Evolutionary conservation across 64 coral and sea anemone genomes (phyloP), one percentile per base, ranked within the genome.

Genomic region (Trachythela sp.): DNA sequence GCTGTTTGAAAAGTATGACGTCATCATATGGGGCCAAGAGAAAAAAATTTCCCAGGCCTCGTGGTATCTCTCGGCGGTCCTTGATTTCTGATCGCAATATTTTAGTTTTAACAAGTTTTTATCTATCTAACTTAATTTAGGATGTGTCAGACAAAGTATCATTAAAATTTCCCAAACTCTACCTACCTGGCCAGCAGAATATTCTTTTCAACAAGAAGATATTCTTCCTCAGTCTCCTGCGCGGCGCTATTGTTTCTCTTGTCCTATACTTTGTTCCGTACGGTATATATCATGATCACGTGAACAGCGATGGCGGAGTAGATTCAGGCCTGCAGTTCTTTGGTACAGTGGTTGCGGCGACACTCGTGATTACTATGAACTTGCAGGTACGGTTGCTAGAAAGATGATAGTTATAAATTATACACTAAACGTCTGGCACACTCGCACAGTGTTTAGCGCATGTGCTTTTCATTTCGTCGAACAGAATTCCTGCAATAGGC

Each of bases 201-300:
- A 88, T 94, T 51, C 36, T 99, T 32, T 99, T 99, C 84, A 99
- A 99, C 89, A 94, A 93, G 89, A 99, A 93, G 86, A 92, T 99
- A 13, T 99, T 99, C 84, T 77, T 87, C 26, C 67, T 94, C 17
- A 99, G 96, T 60, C 56, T 99, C 43, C 83, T 99, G 39, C 94
- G 93, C 64, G 96, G 96, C 11, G 91, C 93, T 5, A 71, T 99
- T 20, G 94, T 91, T 0, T 99, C 96, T 2, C 14, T 99, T 29
- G 89, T 89, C 14, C 85, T 99, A 36, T 99, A 92, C 89, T 99
- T 99, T 26, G 64, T 99, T 36, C 48, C 96, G 17, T 93, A 89
- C 83, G 96, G 96, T 13, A 72, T 83, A 15, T 94, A 93, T 36
- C 22, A 24, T 20, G 43, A 89, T 70, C 77, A 48, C n/a, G 67